phyloP scores from a whole-genome alignment of 2,113 vertebrate genomes.

The Solenodon paradoxus region DNA sequence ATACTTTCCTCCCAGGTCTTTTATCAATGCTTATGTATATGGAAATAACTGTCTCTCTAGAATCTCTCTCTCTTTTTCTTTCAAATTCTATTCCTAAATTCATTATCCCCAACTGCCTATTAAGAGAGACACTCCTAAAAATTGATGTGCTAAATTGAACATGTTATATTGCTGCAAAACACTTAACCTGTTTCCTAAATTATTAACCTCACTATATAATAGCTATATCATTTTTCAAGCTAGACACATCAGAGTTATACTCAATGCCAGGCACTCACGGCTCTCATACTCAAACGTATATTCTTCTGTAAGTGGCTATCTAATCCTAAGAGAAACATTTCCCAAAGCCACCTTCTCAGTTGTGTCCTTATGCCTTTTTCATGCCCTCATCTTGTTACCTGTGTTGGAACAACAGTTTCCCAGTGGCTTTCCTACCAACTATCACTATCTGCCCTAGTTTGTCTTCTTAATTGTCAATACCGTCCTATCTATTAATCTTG shows the following conservation, averaged over 20 bases:
- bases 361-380: not conserved
- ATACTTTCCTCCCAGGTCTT: not conserved
- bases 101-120: not conserved
- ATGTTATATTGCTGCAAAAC: constrained; percentile 16
- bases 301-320: not conserved
- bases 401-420: not conserved
- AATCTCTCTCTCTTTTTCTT: constrained; percentile 1
- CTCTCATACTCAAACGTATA: not conserved
- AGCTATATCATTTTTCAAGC: not conserved
- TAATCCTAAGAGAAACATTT: not conserved
- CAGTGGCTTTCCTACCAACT: not conserved
- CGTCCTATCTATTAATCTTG: not conserved
- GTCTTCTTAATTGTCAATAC: not conserved
- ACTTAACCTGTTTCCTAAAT: not conserved
- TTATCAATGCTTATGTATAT: not conserved
- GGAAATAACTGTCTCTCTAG: not conserved
- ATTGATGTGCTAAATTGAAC: not conserved
- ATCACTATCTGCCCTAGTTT: not conserved
- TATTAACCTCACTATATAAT: not conserved
- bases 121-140: not conserved
- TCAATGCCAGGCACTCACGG: not conserved
- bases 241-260: not conserved
- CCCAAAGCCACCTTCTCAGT: not conserved
- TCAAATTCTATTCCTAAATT: not conserved
- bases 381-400: not conserved